Conservation (phyloP, 2,113 vertebrate genomes). For the Phylloscopus whistleri region DNA sequence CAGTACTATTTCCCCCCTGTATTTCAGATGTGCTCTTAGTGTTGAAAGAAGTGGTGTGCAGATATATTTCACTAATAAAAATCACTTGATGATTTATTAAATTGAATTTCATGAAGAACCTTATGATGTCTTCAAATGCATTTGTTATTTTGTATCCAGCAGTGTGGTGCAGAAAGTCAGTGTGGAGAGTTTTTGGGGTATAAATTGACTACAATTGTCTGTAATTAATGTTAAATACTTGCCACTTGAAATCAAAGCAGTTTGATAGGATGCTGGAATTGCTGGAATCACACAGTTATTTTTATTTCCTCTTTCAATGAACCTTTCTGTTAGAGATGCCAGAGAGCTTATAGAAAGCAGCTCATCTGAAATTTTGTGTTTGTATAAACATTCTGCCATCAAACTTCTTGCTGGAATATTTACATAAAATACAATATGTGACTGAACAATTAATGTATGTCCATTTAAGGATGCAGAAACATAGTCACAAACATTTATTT, state of each 20-base stretch:
- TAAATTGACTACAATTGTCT: not conserved
- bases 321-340: not conserved
- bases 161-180: not conserved
- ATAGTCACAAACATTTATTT: not conserved
- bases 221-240: not conserved
- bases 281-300: not conserved
- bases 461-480: not conserved
- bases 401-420: not conserved
- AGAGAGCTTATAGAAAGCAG: not conserved
- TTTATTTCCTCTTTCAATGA: not conserved
- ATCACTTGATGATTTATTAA: not conserved
- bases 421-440: not conserved
- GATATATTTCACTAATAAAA: not conserved
- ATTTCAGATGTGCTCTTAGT: not conserved
- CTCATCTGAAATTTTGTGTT: not conserved
- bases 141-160: not conserved
- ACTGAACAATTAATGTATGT: not conserved
- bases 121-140: not conserved
- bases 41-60: not conserved
- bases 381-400: not conserved
- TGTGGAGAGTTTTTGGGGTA: not conserved
- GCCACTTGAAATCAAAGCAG: not conserved
- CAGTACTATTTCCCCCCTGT: not conserved
- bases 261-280: not conserved
- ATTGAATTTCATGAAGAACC: not conserved